Evolutionary conservation across 2,888 invertebrate species (phyloP), one percentile per base, ranked within the genome.

Genomic region (Lasioglossum malachurum): DNA sequence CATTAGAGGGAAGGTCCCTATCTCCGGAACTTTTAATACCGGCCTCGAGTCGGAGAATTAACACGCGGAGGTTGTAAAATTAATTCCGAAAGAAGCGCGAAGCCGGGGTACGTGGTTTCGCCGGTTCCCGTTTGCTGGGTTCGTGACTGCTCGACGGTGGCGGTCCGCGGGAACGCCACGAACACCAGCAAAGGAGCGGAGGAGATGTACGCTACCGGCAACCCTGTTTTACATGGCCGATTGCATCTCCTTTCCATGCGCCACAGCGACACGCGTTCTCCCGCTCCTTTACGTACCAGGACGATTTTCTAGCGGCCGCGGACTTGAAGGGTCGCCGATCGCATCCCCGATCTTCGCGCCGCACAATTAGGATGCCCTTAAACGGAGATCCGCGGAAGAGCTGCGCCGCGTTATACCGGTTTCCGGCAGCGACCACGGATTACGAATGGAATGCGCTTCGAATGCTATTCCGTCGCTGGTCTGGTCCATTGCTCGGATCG

Each of bases 191-290:
- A 80, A 84, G 82, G 83, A 82, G 72, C 71, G 83, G 83, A 82
- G 75, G 71, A 82, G 88, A 87, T 89, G 91, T 92, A 92, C 88
- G 88, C 86, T 93, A 91, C 88, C 90, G 86, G 90, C 88, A 83
- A 87, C 82, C 88, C 91, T 91, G 92, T 93, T 93, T 92, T 91
- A 93, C 91, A 93, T 92, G 90, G 88, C 86, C 89, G 92, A 93
- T 93, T 88, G 90, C 91, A 93, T 93, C 91, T 92, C 87, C 82
- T 83, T 87, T 86, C 78, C 85, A 82, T 88, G 88, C 86, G 80
- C 78, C 87, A 87, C 85, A 82, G 88, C 88, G 92, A 92, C 91
- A 92, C 92, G 91, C 92, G 90, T 85, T 88, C 57, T 57, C 77
- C 49, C 75, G 74, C 72, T 77, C 57, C 57, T n/a, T 57, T 67